Percentiles rank a stretch among this genome's conserved stretches.
These are phyloP conservation scores for Anarhynchus alexandrinus DNA, from an alignment of 2,113 vertebrate species.

Conservation along the genomic window DNA sequence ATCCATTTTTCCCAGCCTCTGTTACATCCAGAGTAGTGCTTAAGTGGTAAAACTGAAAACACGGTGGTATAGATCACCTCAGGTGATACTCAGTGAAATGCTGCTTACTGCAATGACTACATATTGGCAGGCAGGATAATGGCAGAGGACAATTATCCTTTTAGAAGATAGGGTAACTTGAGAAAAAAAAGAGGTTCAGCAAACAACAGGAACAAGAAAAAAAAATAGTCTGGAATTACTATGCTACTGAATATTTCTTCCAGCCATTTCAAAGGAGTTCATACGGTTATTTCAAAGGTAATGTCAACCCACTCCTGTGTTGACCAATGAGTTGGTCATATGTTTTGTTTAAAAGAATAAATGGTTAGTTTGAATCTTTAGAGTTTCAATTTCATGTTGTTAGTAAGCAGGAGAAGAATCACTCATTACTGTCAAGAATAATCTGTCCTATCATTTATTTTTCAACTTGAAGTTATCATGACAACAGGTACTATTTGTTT, in stretches of 20 bases:
- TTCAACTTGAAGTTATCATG: not conserved
- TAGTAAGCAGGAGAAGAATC: not conserved
- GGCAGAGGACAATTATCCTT: not conserved
- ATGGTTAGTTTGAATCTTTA: not conserved
- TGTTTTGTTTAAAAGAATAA: constrained; percentile 6
- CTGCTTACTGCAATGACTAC: not conserved
- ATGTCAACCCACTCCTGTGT: not conserved
- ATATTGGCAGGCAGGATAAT: not conserved
- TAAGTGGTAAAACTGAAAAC: not conserved
- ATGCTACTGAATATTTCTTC: not conserved
- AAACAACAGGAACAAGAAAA: not conserved
- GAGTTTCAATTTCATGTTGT: not conserved
- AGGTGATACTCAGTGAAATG: not conserved
- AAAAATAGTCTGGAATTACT: not conserved
- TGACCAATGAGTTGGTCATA: not conserved
- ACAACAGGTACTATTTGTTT: not conserved
- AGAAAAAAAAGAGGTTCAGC: not conserved
- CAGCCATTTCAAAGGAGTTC: not conserved
- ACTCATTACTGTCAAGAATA: not conserved
- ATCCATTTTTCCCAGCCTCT: not conserved
- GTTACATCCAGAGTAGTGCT: not conserved
- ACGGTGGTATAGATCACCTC: not conserved
- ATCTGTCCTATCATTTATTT: not conserved
- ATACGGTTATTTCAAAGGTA: not conserved
- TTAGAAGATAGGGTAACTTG: not conserved